Conservation (phyloP, 2,888 invertebrate species). For the Ellobium chinense region DNA sequence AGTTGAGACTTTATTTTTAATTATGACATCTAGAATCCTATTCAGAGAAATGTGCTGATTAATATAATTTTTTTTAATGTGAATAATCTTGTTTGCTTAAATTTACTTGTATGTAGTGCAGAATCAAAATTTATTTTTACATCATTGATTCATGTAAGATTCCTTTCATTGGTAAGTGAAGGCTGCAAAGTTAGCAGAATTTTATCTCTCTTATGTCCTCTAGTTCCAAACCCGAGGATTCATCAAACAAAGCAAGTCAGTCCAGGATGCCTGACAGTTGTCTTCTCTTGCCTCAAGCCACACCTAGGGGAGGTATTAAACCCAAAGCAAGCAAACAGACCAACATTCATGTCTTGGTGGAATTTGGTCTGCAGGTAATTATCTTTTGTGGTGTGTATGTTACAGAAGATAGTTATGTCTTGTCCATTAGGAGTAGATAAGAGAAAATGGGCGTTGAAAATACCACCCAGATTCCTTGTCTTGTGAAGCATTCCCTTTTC, state of each 20-base stretch:
- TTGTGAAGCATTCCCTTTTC: too few species aligned
- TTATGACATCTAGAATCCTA: too few species aligned
- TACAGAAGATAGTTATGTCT: too few species aligned
- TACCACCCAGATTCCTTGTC: too few species aligned
- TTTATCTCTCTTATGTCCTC: too few species aligned
- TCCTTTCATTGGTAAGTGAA: too few species aligned
- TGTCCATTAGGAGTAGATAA: too few species aligned
- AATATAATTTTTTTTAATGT: too few species aligned
- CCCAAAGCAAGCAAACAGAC: slow-evolving; percentile 84
- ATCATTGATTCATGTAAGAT: too few species aligned
- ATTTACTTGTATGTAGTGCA: background rate
- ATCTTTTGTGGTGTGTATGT: background rate
- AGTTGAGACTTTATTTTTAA: too few species aligned
- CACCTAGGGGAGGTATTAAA: slow-evolving; percentile 81
- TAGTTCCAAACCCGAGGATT: slow-evolving; percentile 34
- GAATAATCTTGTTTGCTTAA: background rate
- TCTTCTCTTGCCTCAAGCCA: slow-evolving; percentile 87
- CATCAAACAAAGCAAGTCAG: background rate
- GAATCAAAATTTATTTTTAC: background rate
- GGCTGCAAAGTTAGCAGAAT: background rate
- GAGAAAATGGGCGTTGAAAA: too few species aligned
- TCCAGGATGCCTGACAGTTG: slow-evolving; percentile 82
- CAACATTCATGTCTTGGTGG: slow-evolving; percentile 92
- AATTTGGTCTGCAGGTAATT: slow-evolving; percentile 88
- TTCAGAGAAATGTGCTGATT: too few species aligned